Conservation (phyloP, 2,888 invertebrate species). For the Meteorus cinctellus region DNA sequence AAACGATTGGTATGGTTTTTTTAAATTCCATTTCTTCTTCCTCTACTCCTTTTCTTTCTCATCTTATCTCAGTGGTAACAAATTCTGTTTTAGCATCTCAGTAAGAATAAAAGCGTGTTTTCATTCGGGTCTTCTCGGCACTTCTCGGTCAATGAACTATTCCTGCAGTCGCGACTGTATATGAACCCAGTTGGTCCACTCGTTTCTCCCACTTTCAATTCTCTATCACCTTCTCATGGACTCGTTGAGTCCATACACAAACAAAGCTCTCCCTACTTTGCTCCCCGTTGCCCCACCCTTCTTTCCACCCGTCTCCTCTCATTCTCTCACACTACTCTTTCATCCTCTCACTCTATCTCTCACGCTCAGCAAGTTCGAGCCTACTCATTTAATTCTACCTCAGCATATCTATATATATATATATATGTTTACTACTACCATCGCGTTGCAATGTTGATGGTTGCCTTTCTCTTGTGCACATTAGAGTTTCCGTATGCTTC, state of each 20-base stretch:
- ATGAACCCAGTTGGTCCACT: conserved; percentile 74
- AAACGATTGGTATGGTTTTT: background rate
- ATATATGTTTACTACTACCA: background rate
- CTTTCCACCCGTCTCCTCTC: conserved; percentile 28
- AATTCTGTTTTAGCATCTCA: conserved; percentile 55
- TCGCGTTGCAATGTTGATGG: conserved; percentile 24
- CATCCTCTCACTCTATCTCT: conserved; percentile 17
- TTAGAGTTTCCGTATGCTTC: background rate
- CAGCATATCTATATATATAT: too few species aligned
- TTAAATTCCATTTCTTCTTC: background rate
- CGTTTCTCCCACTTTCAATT: conserved; percentile 53
- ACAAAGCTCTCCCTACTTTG: conserved; percentile 44
- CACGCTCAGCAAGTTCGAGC: conserved; percentile 20
- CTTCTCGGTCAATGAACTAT: conserved; percentile 73
- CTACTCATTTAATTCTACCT: conserved; percentile 26
- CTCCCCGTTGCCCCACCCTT: conserved; percentile 38
- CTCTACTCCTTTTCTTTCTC: background rate
- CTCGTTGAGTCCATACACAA: conserved; percentile 12
- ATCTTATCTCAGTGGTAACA: conserved; percentile 31
- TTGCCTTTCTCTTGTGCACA: conserved; percentile 22
- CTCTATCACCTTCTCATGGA: conserved; percentile 32
- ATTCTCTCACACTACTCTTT: background rate
- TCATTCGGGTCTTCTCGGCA: conserved; percentile 63
- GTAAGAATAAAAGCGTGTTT: conserved; percentile 46
- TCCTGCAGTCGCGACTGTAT: conserved; percentile 58